Evolutionary conservation across 2,113 vertebrate species (phyloP), one percentile per base, ranked within the genome.

Genomic region (Maccullochella peelii): DNA sequence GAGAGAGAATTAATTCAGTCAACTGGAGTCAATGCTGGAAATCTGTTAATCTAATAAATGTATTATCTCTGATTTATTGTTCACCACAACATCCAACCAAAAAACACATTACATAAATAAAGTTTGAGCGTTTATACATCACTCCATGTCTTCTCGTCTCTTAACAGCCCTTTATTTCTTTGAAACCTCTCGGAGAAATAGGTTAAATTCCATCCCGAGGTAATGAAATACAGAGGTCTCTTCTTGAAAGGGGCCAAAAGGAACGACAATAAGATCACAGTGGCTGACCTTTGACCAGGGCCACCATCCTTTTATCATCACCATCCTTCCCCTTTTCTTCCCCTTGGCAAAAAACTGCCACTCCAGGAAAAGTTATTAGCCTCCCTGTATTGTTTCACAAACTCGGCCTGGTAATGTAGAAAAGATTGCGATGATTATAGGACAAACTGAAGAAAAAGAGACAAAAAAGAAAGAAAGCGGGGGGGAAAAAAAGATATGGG

Each of bases 201-300:
- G 94, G 92, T 88, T 92, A 88, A 92, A 96, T 90, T 95, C 90
- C 90, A 93, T 92, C 90, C 93, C 82, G 92, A 90, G 89, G 91
- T 94, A 95, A 96, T 95, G 94, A 96, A 96, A 96, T 93, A 95
- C 91, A 93, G 93, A 93, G 93, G 92, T 95, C 93, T 93, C 92
- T 91, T 95, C 93, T 88, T 93, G 89, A 92, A 94, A 95, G 92
- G 92, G 90, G 92, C 92, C 78, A 86, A 92, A 86, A 89, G 84
- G 68, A 16, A 94, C 91, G 79, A 95, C 95, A 96, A 95, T 95
- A 94, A 95, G 96, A 96, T 96, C 95, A 96, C 94, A 96, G 94
- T 85, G 78, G 84, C 81, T 93, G 94, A 96, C 95, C 96, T 96
- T 87, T 96, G 95, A 96, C 96, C 95, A 74, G 91, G 91, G 93